Evolutionary conservation across 2,888 invertebrate genomes (phyloP).

Genomic region (Crematogaster levior): DNA sequence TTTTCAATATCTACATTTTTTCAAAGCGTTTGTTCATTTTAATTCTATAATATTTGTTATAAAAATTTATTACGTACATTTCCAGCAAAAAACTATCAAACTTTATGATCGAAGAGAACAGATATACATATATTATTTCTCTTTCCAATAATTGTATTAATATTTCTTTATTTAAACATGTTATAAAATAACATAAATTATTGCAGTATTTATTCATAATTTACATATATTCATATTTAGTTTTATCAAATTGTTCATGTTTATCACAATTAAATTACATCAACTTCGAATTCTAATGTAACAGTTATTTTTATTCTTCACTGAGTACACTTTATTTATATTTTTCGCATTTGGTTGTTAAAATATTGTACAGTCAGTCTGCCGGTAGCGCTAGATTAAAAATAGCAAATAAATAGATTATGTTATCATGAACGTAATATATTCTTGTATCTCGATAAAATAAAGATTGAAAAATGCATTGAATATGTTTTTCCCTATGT

Average conservation of each 20-base stretch:
- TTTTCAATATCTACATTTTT: not conserved
- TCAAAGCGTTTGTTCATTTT: not conserved
- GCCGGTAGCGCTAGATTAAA: not conserved
- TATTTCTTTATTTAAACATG: not conserved
- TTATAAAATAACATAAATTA: not conserved
- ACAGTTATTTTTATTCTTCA: not conserved
- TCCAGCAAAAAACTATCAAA: not conserved
- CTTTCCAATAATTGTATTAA: not conserved
- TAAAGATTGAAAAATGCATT: not conserved
- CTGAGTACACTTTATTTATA: not conserved
- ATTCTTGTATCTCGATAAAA: slow-evolving; percentile 1
- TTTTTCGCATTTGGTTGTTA: not conserved
- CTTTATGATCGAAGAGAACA: not conserved
- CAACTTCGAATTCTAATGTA: not conserved
- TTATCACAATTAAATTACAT: not conserved
- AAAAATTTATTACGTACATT: not conserved
- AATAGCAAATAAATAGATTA: not conserved
- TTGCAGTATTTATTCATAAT: not conserved
- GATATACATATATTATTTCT: not conserved
- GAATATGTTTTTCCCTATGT: not conserved
- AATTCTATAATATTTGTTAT: not conserved
- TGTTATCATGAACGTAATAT: not conserved
- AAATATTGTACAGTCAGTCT: not conserved
- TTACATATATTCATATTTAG: not conserved
- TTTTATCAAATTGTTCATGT: not conserved